These are phyloP conservation scores for Ennomos fuscantarius DNA, from an alignment of 2,888 invertebrate species.

Conservation along the genomic window DNA sequence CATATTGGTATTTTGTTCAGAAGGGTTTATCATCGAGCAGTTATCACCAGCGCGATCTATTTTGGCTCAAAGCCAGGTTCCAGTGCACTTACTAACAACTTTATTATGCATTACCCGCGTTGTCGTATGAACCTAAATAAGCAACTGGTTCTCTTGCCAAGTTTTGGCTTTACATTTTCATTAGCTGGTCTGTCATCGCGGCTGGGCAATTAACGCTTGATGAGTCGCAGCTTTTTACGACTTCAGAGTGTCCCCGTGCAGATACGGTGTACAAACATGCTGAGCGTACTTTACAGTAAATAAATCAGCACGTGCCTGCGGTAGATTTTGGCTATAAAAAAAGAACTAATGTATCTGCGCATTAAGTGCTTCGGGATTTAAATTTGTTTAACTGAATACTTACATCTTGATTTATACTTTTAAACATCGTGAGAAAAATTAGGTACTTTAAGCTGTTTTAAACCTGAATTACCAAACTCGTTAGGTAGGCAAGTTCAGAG, in stretches of 20 bases:
- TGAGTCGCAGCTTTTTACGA: constrained; percentile 31
- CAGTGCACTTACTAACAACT: constrained; percentile 68
- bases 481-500: too few relatives aligned
- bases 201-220: constrained; percentile 49
- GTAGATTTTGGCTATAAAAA: too few relatives aligned
- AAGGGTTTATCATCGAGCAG: constrained; percentile 59
- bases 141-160: constrained; percentile 77
- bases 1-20: constrained; percentile 30
- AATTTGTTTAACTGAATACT: too few relatives aligned
- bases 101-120: constrained; percentile 77
- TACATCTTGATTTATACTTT: too few relatives aligned
- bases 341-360: too few relatives aligned
- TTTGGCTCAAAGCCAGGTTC: constrained; percentile 64
- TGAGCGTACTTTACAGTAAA: constrained; percentile 14
- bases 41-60: constrained; percentile 53
- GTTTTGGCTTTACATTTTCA: constrained; percentile 78
- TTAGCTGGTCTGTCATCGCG: constrained; percentile 65
- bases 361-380: too few relatives aligned
- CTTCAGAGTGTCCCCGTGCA: constrained; percentile 6
- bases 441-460: too few relatives aligned
- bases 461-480: too few relatives aligned
- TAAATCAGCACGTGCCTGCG: constrained; percentile 16
- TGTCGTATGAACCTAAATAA: constrained; percentile 75
- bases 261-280: constrained; percentile 3
- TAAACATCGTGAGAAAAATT: too few relatives aligned